Evolutionary conservation across 1,140 invertebrate species (phyloP).

Genomic region (Sinella curviseta): DNA sequence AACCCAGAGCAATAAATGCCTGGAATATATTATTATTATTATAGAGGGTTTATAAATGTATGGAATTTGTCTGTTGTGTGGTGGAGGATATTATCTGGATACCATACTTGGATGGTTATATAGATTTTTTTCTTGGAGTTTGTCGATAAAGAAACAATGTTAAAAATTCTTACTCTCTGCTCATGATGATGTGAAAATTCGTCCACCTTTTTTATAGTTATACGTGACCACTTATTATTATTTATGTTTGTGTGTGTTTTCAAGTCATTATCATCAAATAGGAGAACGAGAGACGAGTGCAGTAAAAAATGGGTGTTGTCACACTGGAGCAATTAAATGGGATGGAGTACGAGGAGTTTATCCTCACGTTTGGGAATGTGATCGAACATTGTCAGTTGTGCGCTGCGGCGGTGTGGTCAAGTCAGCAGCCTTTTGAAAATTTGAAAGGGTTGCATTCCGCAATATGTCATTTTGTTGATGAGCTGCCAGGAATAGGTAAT

Average conservation of each 20-base stretch:
- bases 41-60: no score
- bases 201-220: no score
- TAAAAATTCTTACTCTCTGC: no score
- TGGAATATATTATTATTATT: neutral
- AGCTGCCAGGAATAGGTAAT: slow-evolving; percentile 59
- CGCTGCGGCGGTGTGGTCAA: slow-evolving; percentile 57
- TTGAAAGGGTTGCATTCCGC: slow-evolving; percentile 58
- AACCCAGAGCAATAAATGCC: slow-evolving; percentile 12
- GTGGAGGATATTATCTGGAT: no score
- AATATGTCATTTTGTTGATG: slow-evolving; percentile 62
- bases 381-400: slow-evolving; percentile 64
- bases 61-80: no score
- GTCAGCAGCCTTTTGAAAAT: slow-evolving; percentile 60
- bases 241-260: neutral
- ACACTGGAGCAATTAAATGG: slow-evolving; percentile 58
- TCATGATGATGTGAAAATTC: no score
- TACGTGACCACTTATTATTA: no score
- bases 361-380: slow-evolving; percentile 64
- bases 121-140: no score
- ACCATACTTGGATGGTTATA: no score
- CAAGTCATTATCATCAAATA: neutral
- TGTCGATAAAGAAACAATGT: no score
- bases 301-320: slow-evolving; percentile 3
- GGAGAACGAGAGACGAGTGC: neutral
- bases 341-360: slow-evolving; percentile 61